Conservation (phyloP, 2,113 vertebrate genomes). For the Oreotrochilus melanogaster region DNA sequence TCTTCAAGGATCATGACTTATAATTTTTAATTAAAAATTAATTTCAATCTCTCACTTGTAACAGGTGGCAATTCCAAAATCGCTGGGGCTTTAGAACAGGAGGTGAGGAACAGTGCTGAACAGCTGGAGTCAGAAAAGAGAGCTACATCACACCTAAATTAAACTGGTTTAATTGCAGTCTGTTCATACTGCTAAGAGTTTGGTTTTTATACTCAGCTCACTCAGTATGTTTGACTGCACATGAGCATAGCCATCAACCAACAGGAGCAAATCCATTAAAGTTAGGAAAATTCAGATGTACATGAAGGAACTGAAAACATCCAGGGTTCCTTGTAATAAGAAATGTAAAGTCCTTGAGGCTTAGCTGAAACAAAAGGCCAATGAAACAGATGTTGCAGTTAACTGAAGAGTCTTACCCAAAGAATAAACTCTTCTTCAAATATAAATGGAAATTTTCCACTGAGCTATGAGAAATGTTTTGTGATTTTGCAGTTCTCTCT, state of each 20-base stretch:
- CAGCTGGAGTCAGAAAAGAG: not conserved
- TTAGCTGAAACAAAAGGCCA: not conserved
- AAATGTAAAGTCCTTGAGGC: not conserved
- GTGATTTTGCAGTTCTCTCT: not conserved
- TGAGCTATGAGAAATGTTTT: not conserved
- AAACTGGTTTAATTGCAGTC: not conserved
- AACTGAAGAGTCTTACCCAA: not conserved
- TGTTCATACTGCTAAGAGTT: not conserved
- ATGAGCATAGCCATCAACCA: not conserved
- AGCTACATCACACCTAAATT: not conserved
- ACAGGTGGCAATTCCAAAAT: not conserved
- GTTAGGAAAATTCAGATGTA: not conserved
- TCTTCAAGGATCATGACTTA: not conserved
- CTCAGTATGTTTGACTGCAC: not conserved
- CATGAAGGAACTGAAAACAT: not conserved
- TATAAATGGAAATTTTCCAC: not conserved
- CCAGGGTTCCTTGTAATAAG: not conserved
- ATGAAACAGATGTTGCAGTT: not conserved
- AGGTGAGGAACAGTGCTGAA: not conserved
- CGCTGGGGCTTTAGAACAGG: not conserved
- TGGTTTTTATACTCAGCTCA: not conserved
- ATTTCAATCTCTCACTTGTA: not conserved
- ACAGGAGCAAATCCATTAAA: not conserved
- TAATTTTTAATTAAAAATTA: not conserved
- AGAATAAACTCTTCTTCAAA: not conserved